Percentiles rank a stretch among this genome's conserved stretches.
These are phyloP conservation scores for Aphis craccivora DNA, from an alignment of 1,140 invertebrate genomes.

Conservation along the genomic window DNA sequence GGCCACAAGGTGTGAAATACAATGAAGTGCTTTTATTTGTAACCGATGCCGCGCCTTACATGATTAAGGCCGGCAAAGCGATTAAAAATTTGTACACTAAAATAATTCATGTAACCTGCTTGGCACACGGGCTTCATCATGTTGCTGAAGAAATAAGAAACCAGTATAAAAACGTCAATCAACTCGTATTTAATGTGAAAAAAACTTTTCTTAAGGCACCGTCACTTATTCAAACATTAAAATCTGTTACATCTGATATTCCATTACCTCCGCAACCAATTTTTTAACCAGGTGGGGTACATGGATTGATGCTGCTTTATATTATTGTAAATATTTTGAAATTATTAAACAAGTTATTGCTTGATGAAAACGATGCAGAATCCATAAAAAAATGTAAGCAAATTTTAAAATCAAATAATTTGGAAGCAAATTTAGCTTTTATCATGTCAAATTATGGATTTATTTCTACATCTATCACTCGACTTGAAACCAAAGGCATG, in stretches of 20 bases:
- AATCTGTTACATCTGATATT: not conserved
- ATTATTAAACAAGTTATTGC: too few relatives aligned
- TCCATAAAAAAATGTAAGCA: too few relatives aligned
- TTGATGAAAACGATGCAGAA: too few relatives aligned
- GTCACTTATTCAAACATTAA: constrained; percentile 9
- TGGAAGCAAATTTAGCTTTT: too few relatives aligned
- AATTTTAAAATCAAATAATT: too few relatives aligned
- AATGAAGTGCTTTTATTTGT: not conserved
- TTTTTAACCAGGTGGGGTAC: constrained; percentile 16
- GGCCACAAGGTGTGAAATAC: constrained; percentile 21
- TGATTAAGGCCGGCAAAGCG: not conserved
- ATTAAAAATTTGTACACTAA: not conserved
- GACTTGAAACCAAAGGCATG: not conserved
- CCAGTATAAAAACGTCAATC: constrained; percentile 27
- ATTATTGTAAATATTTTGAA: not conserved
- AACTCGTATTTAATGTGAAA: constrained; percentile 25
- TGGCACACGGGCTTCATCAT: not conserved
- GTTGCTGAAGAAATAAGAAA: constrained; percentile 33
- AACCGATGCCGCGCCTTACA: not conserved
- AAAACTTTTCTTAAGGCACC: constrained; percentile 7
- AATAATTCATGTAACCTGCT: too few relatives aligned
- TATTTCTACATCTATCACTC: not conserved
- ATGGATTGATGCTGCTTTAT: not conserved
- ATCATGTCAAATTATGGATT: too few relatives aligned
- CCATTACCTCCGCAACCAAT: not conserved